Evolutionary conservation across 1,140 invertebrate species (phyloP).

Genomic region (Patella vulgata): DNA sequence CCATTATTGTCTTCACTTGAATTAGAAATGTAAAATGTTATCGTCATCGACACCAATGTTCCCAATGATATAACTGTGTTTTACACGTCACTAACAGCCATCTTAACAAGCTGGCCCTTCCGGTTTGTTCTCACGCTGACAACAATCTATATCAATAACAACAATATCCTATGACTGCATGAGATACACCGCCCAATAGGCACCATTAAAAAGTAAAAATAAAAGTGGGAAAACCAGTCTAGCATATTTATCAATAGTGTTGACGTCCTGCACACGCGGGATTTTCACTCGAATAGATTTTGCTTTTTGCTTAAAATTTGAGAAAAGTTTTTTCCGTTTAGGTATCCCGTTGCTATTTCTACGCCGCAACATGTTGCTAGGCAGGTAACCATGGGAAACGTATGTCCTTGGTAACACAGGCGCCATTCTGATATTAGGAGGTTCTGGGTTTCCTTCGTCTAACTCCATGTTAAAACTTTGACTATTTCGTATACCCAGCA

Average conservation of each 20-base stretch:
- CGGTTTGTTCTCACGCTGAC: no score
- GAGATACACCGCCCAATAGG: constrained; percentile 93
- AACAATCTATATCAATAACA: no score
- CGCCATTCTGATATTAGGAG: constrained; percentile 54
- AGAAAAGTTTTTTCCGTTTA: constrained; percentile 52
- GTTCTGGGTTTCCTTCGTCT: constrained; percentile 30
- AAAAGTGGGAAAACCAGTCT: constrained; percentile 92
- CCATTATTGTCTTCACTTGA: no score
- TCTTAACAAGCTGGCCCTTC: no score
- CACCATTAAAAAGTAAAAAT: constrained; percentile 92
- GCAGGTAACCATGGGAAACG: constrained; percentile 40
- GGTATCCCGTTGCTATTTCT: constrained; percentile 37
- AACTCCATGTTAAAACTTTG: constrained; percentile 65
- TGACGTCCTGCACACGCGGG: constrained; percentile 95
- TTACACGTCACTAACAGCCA: no score
- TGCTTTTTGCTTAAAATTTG: constrained; percentile 55
- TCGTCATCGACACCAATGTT: no score
- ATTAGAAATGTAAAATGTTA: no score
- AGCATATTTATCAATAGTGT: constrained; percentile 96
- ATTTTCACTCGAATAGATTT: constrained; percentile 69
- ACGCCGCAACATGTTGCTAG: constrained; percentile 43
- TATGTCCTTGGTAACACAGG: constrained; percentile 40
- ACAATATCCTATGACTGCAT: constrained; percentile 28
- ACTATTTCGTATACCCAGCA: constrained; percentile 80
- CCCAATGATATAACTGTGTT: no score